Conservation (phyloP, 1,140 invertebrate genomes). For the Harlomillsia oculata region DNA sequence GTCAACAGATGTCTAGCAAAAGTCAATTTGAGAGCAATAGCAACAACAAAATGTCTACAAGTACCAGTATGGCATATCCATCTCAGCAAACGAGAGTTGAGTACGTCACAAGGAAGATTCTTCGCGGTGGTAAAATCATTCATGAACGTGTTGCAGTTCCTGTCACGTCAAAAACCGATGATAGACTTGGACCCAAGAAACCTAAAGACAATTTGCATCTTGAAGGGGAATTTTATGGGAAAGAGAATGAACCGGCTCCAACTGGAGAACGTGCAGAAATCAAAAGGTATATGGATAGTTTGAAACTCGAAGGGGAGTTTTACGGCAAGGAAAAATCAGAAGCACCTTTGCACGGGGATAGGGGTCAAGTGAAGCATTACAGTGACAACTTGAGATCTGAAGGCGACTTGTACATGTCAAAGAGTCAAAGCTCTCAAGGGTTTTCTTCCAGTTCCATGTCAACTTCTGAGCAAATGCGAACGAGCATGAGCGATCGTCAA, state of each 20-base stretch:
- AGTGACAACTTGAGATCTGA: slow-evolving; percentile 44
- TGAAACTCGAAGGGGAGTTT: slow-evolving; percentile 46
- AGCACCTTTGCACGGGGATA: neutral
- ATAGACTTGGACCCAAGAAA: slow-evolving; percentile 40
- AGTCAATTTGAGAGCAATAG: too few relatives aligned
- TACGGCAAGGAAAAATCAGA: slow-evolving; percentile 1
- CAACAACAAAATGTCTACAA: too few relatives aligned
- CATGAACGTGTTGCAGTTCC: too few relatives aligned
- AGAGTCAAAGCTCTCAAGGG: neutral
- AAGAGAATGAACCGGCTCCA: neutral
- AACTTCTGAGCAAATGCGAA: too few relatives aligned
- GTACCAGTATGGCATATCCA: too few relatives aligned
- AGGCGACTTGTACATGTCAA: slow-evolving; percentile 37
- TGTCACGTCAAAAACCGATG: neutral
- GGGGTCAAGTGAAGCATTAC: slow-evolving; percentile 39
- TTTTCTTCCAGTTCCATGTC: too few relatives aligned
- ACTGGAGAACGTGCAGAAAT: neutral
- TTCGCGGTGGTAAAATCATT: slow-evolving; percentile 3
- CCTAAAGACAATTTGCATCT: slow-evolving; percentile 46
- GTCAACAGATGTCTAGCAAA: too few relatives aligned
- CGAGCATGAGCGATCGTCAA: neutral
- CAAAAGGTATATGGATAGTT: slow-evolving; percentile 38
- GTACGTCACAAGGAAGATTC: neutral
- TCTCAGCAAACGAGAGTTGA: too few relatives aligned
- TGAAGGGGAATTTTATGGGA: slow-evolving; percentile 19